phyloP scores from a whole-genome alignment of 2,888 invertebrate species.

The Tachina lurida region DNA sequence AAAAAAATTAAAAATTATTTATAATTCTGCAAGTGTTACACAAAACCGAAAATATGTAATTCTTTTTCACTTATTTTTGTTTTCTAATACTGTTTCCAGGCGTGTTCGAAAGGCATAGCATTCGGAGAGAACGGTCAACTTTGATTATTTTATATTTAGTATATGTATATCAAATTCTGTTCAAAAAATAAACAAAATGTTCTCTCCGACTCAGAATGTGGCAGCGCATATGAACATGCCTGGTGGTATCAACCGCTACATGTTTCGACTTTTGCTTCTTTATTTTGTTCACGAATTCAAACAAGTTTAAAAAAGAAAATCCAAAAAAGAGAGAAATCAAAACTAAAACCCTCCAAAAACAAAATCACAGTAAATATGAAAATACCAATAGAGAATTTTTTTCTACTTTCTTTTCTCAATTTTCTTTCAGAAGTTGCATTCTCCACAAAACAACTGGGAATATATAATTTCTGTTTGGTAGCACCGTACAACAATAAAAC shows the following conservation, averaged over 20 bases:
- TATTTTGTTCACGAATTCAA: conserved; percentile 23
- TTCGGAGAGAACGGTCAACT: neutral
- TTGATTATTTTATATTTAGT: neutral
- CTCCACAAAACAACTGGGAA: conserved; percentile 78
- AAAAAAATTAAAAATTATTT: neutral
- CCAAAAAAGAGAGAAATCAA: conserved; percentile 21
- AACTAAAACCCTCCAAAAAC: conserved; percentile 31
- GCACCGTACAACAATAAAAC: conserved; percentile 67
- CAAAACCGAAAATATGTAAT: neutral
- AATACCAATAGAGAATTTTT: conserved; percentile 78
- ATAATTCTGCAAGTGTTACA: neutral
- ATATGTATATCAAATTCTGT: neutral
- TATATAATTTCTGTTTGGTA: conserved; percentile 76
- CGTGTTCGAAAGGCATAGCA: neutral
- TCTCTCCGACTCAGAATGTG: neutral
- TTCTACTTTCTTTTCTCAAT: conserved; percentile 80
- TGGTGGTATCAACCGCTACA: neutral
- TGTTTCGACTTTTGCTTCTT: conserved; percentile 7
- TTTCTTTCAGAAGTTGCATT: conserved; percentile 82
- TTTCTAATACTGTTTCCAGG: neutral
- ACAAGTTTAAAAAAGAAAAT: conserved; percentile 23
- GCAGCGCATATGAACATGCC: neutral
- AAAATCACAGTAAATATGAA: conserved; percentile 70
- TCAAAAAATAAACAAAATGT: neutral
- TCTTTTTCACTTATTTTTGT: neutral